Conservation (phyloP, 2,113 vertebrate species). For the Equus przewalskii region DNA sequence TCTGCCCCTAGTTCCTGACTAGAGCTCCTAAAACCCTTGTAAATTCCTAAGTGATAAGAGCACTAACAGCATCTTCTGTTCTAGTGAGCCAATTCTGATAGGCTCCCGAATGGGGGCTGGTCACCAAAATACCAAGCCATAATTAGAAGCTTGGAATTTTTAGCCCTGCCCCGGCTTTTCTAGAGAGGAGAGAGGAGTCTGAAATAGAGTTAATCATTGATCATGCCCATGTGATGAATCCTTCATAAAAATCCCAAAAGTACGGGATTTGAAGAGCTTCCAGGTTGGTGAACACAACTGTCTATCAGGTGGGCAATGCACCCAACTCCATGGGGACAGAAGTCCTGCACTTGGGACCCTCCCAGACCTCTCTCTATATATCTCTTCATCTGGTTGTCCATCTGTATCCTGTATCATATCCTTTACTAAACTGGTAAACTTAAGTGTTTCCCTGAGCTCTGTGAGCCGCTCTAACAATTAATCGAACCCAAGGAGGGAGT, state of each 20-base stretch:
- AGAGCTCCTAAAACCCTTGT: neutral
- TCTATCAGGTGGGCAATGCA: neutral
- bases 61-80: neutral
- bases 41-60: neutral
- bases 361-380: neutral
- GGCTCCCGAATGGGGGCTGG: neutral
- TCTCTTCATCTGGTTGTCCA: neutral
- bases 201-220: neutral
- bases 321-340: neutral
- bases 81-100: neutral
- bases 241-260: neutral
- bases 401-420: neutral
- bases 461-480: neutral
- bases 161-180: neutral
- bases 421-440: neutral
- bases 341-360: too few species aligned
- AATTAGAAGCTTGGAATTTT: neutral
- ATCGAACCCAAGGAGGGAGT: too few species aligned
- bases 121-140: neutral
- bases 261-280: neutral
- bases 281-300: neutral
- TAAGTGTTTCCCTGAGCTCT: neutral
- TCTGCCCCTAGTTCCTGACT: neutral
- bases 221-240: neutral
- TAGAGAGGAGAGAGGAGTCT: neutral